Percentiles rank a stretch among this genome's conserved stretches.
Conservation (phyloP, 2,797 vertebrate species). For the Heterohyrax brucei region DNA sequence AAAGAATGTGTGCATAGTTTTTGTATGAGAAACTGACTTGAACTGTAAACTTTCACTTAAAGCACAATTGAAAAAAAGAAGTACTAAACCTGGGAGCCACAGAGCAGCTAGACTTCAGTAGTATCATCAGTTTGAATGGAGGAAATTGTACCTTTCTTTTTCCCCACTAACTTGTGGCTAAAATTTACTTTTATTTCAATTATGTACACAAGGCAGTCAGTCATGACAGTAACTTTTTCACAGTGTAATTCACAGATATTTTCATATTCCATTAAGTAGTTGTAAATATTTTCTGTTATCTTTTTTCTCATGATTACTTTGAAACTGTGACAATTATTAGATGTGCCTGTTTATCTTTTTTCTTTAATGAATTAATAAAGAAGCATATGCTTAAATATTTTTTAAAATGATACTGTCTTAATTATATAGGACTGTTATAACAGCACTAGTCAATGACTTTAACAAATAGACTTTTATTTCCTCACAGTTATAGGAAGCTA, state of each 20-base stretch:
- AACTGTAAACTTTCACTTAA: too few relatives aligned
- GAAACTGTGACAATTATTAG: background rate
- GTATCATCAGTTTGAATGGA: background rate
- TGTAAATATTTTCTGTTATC: background rate
- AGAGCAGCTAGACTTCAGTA: constrained; percentile 9
- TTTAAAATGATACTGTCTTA: background rate
- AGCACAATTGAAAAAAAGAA: background rate
- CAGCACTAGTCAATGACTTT: background rate
- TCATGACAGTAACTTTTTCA: background rate
- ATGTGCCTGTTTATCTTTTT: background rate
- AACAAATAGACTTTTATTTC: too few relatives aligned
- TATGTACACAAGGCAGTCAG: background rate
- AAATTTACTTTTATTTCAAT: background rate
- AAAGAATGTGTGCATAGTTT: too few relatives aligned
- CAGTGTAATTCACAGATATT: background rate
- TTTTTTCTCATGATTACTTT: constrained; percentile 36
- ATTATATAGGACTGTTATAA: background rate
- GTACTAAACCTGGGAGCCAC: background rate
- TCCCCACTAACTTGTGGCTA: background rate
- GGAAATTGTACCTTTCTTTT: background rate
- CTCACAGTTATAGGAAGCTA: background rate
- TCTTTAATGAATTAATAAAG: too few relatives aligned
- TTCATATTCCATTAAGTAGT: background rate
- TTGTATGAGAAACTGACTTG: too few relatives aligned
- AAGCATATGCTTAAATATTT: too few relatives aligned